phyloP scores from a whole-genome alignment of 2,797 vertebrate genomes.

The Arrhamphus sclerolepis region DNA sequence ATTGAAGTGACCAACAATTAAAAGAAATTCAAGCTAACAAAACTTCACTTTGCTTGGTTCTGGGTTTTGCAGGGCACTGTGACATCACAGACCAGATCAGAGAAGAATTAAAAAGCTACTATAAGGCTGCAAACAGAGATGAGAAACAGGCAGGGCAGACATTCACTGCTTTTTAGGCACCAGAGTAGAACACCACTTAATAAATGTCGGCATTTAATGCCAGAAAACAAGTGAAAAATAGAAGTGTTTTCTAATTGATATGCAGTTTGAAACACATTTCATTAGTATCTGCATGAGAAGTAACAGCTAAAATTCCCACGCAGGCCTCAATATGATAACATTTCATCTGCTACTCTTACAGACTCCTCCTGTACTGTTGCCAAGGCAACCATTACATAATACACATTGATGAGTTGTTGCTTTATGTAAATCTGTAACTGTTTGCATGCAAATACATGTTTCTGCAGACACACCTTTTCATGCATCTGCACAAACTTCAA shows the following conservation, averaged over 20 bases:
- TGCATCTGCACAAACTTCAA: background rate
- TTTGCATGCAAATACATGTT: slow-evolving; percentile 9
- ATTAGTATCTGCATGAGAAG: background rate
- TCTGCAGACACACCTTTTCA: slow-evolving; percentile 6
- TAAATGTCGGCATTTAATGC: too few relatives aligned
- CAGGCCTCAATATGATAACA: slow-evolving; percentile 44
- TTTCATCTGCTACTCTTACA: slow-evolving; percentile 65
- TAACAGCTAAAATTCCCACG: background rate
- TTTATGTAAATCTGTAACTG: slow-evolving; percentile 55
- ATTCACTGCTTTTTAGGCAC: too few relatives aligned
- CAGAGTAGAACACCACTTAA: background rate
- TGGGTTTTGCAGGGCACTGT: too few relatives aligned
- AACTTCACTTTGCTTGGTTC: too few relatives aligned
- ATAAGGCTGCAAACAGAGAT: too few relatives aligned
- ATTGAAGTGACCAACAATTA: too few relatives aligned
- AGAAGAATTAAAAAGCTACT: too few relatives aligned
- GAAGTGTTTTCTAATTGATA: background rate
- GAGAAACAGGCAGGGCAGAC: too few relatives aligned
- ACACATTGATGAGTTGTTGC: slow-evolving; percentile 69
- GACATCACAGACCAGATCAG: too few relatives aligned
- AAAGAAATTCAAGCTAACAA: too few relatives aligned
- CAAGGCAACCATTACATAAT: slow-evolving; percentile 81
- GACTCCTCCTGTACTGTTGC: slow-evolving; percentile 78
- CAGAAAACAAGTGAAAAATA: background rate
- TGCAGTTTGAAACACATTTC: background rate